phyloP scores from a whole-genome alignment of 2,888 invertebrate genomes.

The Coenonympha arcania region DNA sequence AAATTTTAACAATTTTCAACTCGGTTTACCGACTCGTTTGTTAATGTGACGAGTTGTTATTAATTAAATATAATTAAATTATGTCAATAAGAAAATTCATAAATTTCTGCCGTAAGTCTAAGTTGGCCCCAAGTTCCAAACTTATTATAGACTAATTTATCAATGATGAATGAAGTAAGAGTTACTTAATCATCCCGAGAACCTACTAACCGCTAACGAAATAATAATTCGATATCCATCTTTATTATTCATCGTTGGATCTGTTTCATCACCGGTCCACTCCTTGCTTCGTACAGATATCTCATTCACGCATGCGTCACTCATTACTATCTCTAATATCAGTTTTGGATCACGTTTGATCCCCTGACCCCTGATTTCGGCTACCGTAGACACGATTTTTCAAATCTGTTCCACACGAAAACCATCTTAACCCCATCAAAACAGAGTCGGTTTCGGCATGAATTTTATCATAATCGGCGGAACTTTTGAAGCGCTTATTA shows the following conservation, averaged over 20 bases:
- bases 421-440: slow-evolving; percentile 27
- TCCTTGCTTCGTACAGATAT: slow-evolving; percentile 51
- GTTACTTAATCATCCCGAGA: slow-evolving; percentile 2
- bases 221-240: slow-evolving; percentile 21
- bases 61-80: no score
- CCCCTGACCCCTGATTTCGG: slow-evolving; percentile 70
- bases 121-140: background rate
- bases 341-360: slow-evolving; percentile 70
- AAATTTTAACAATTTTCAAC: no score
- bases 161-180: background rate
- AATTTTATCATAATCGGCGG: slow-evolving; percentile 34
- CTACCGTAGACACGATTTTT: slow-evolving; percentile 69
- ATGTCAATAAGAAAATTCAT: no score
- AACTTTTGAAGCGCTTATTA: slow-evolving; percentile 53
- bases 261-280: slow-evolving; percentile 35
- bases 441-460: slow-evolving; percentile 29
- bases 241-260: slow-evolving; percentile 18
- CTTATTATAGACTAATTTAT: background rate
- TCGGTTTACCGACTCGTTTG: no score
- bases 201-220: slow-evolving; percentile 9
- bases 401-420: slow-evolving; percentile 32
- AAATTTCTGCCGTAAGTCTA: no score
- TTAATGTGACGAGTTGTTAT: no score
- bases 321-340: slow-evolving; percentile 65
- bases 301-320: slow-evolving; percentile 70